phyloP scores from a whole-genome alignment of 1,140 invertebrate species.

The Lepidurus packardi region DNA sequence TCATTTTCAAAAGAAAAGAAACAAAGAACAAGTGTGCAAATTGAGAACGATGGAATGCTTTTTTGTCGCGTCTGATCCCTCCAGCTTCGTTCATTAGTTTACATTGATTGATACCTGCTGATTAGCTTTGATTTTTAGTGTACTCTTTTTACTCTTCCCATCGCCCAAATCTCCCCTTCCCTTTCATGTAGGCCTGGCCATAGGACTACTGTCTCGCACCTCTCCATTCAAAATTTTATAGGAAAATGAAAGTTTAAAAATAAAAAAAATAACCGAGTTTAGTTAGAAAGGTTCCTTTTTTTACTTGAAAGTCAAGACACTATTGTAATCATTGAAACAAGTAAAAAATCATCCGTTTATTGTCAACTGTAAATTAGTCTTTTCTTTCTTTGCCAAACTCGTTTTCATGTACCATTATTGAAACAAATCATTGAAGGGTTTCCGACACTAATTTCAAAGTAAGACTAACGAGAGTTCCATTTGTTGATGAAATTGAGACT shows the following conservation, averaged over 20 bases:
- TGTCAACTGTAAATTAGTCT: neutral
- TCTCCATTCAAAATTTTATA: neutral
- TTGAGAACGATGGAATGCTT: neutral
- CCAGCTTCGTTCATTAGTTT: neutral
- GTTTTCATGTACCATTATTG: neutral
- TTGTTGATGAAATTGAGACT: neutral
- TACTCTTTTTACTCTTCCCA: neutral
- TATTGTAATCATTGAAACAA: neutral
- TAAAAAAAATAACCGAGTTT: neutral
- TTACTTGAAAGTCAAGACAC: neutral
- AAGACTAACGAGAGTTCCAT: too few species aligned
- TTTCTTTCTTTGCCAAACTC: neutral
- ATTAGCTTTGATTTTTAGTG: neutral
- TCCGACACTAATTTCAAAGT: too few species aligned
- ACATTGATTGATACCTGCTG: neutral
- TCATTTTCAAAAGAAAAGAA: neutral
- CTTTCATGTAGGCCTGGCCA: neutral
- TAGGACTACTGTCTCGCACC: neutral
- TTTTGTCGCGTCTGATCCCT: conserved; percentile 13
- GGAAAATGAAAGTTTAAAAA: neutral
- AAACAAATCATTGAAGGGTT: too few species aligned
- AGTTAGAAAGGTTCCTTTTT: neutral
- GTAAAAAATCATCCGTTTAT: neutral
- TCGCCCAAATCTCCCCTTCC: neutral
- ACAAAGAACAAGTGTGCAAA: neutral